phyloP scores from a whole-genome alignment of 2,888 invertebrate species.

The Lepas anatifera region DNA sequence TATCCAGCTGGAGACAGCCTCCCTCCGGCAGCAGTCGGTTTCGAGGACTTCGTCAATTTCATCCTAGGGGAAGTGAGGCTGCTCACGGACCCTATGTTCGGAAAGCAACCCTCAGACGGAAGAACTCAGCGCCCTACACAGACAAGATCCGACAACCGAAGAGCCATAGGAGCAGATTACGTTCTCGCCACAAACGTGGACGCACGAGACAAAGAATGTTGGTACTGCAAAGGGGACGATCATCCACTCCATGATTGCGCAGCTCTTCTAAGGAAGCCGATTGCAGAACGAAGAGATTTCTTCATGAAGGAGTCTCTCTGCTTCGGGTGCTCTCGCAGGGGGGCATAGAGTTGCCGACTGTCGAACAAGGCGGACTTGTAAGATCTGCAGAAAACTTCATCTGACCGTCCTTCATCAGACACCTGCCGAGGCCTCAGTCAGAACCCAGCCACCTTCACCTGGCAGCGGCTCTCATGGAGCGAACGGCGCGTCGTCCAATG shows the following conservation, averaged over 20 bases:
- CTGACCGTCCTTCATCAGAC: not conserved
- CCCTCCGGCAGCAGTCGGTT: no score
- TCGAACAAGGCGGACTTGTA: not conserved
- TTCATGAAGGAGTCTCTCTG: not conserved
- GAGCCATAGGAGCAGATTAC: not conserved
- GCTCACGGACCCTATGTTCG: not conserved
- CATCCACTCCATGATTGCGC: not conserved
- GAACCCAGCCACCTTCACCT: not conserved
- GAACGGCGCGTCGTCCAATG: not conserved
- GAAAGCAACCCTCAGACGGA: no score
- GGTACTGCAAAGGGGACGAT: not conserved
- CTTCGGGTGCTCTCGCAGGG: not conserved
- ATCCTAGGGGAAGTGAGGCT: not conserved
- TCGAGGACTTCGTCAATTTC: not conserved
- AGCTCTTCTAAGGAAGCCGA: not conserved
- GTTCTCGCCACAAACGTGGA: not conserved
- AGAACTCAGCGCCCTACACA: no score
- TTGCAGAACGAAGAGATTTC: not conserved
- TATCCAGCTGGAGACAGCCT: no score
- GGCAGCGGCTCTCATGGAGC: not conserved
- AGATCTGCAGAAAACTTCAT: not conserved
- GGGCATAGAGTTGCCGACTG: not conserved
- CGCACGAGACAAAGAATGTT: not conserved
- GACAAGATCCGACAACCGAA: not conserved
- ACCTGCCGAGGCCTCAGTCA: no score